Conservation (phyloP, 2,888 invertebrate genomes). For the Congeria kusceri region DNA sequence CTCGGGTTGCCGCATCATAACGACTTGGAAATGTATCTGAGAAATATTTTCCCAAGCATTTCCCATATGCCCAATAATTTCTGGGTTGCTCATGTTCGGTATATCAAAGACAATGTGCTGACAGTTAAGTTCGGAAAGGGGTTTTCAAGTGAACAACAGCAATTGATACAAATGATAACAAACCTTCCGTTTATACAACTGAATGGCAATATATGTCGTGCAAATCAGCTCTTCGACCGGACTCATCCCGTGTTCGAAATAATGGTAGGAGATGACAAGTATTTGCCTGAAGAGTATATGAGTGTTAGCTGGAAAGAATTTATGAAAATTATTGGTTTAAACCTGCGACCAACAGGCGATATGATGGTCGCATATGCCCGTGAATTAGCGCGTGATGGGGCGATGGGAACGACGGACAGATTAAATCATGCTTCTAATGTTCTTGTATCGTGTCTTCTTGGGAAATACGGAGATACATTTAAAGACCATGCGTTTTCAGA, state of each 20-base stretch:
- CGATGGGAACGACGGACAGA: neutral
- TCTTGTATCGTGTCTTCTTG: slow-evolving; percentile 7
- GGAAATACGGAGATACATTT: neutral
- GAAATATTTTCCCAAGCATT: slow-evolving; percentile 17
- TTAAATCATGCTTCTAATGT: neutral
- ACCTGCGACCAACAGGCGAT: neutral
- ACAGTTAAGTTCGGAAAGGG: neutral
- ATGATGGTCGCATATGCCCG: neutral
- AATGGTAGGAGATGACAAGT: neutral
- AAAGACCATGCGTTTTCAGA: too few relatives aligned
- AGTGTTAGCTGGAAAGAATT: neutral
- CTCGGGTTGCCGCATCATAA: too few relatives aligned
- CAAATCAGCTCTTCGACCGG: neutral
- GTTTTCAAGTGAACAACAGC: neutral
- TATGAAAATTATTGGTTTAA: neutral
- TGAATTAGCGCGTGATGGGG: neutral
- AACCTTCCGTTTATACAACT: neutral
- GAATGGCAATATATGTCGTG: neutral
- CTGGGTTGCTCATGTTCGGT: slow-evolving; percentile 16
- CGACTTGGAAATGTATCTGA: slow-evolving; percentile 6
- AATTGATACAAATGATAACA: neutral
- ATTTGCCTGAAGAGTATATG: neutral
- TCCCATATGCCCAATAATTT: slow-evolving; percentile 4
- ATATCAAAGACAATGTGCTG: slow-evolving; percentile 7
- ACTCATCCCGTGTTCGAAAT: neutral